These are phyloP conservation scores for Pseudochirops cupreus DNA, from an alignment of 2,797 vertebrate species.

Conservation along the genomic window DNA sequence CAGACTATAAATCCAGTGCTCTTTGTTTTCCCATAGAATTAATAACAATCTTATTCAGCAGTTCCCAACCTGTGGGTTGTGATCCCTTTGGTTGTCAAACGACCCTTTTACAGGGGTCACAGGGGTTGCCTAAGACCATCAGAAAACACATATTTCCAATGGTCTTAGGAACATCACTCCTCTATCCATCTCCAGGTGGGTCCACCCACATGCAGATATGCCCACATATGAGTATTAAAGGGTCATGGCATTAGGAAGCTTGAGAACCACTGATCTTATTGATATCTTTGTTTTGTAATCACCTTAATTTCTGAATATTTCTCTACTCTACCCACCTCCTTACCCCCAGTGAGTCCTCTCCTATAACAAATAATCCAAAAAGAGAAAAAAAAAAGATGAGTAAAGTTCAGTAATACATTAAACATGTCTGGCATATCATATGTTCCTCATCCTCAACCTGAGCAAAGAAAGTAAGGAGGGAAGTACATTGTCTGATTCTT, in stretches of 20 bases:
- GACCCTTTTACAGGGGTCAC: too few relatives aligned
- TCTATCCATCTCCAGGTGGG: too few relatives aligned
- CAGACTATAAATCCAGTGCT: not conserved
- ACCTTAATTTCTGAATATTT: not conserved
- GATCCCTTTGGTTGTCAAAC: too few relatives aligned
- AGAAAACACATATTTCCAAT: too few relatives aligned
- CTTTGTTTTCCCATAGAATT: not conserved
- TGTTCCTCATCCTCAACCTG: not conserved
- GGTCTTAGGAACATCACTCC: too few relatives aligned
- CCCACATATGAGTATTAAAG: too few relatives aligned
- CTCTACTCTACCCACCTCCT: not conserved
- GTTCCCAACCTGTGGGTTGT: too few relatives aligned
- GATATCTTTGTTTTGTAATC: not conserved
- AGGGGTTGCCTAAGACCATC: too few relatives aligned
- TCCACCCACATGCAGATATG: too few relatives aligned
- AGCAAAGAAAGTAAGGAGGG: not conserved
- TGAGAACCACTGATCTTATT: not conserved
- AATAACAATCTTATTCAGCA: not conserved
- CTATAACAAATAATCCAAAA: not conserved
- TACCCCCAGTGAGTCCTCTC: not conserved
- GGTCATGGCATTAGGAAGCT: too few relatives aligned
- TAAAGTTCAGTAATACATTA: not conserved
- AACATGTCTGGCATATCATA: not conserved
- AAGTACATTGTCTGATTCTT: not conserved
- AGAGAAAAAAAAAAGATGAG: not conserved